phyloP scores from a whole-genome alignment of 2,113 vertebrate genomes.

The Balaenoptera acutorostrata region DNA sequence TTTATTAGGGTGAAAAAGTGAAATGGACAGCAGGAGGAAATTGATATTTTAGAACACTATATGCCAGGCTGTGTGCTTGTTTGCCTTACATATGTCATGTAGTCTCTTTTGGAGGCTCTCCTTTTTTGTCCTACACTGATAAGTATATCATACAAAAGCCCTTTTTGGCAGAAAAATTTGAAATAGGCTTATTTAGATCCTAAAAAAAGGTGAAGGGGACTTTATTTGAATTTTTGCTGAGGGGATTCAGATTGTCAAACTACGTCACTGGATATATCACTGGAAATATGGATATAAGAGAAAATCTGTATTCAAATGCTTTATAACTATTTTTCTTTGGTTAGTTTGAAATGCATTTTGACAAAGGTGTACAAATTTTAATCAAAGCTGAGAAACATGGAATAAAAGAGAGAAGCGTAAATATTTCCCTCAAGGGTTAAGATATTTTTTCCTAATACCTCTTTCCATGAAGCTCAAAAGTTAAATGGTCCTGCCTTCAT shows the following conservation, averaged over 20 bases:
- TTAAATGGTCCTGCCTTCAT: slow-evolving; percentile 19
- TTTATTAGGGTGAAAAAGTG: neutral
- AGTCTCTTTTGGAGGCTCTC: neutral
- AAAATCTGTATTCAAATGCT: slow-evolving; percentile 53
- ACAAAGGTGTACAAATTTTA: slow-evolving; percentile 59
- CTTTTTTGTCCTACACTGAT: neutral
- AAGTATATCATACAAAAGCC: neutral
- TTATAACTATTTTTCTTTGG: slow-evolving; percentile 44
- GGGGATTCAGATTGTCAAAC: slow-evolving; percentile 18
- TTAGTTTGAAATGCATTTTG: slow-evolving; percentile 50
- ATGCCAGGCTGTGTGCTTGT: neutral
- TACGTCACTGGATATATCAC: slow-evolving; percentile 45
- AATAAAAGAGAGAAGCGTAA: slow-evolving; percentile 19
- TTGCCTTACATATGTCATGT: neutral
- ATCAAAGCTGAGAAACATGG: slow-evolving; percentile 42
- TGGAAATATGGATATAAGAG: slow-evolving; percentile 30
- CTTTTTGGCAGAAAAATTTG: slow-evolving; percentile 37
- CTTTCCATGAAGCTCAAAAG: slow-evolving; percentile 35
- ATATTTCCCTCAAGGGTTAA: slow-evolving; percentile 57
- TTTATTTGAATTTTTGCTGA: slow-evolving; percentile 61
- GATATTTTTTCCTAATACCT: slow-evolving; percentile 17
- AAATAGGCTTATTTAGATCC: slow-evolving; percentile 50
- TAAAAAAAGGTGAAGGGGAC: slow-evolving; percentile 47
- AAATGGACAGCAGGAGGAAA: neutral
- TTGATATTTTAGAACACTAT: neutral